phyloP scores from a whole-genome alignment of 2,797 vertebrate species.

The Bradypus variegatus region DNA sequence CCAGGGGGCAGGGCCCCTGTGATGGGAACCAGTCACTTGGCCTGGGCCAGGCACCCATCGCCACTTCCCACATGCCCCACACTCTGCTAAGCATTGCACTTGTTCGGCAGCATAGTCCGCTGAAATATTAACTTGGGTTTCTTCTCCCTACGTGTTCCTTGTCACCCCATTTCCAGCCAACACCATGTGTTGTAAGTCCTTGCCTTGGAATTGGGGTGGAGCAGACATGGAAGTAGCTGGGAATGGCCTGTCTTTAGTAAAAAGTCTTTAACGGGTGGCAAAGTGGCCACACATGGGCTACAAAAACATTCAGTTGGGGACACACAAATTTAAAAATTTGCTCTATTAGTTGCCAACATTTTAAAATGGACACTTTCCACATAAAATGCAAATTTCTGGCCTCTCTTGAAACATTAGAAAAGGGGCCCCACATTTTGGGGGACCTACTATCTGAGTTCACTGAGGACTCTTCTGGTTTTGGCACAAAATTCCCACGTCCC shows the following conservation, averaged over 20 bases:
- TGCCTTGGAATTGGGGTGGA: neutral
- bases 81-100: neutral
- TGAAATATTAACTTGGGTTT: neutral
- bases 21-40: rapidly evolving
- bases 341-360: neutral
- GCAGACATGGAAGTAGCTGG: neutral
- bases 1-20: neutral
- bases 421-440: neutral
- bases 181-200: neutral
- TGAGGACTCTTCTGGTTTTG: neutral
- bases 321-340: neutral
- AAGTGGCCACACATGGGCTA: neutral
- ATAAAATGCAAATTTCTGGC: neutral
- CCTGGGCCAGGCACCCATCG: neutral
- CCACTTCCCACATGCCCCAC: rapidly evolving
- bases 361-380: neutral
- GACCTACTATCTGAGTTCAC: neutral
- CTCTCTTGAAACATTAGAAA: neutral
- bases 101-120: neutral
- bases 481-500: neutral
- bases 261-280: neutral
- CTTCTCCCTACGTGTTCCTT: neutral
- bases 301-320: neutral
- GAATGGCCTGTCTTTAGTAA: neutral
- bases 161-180: neutral